Evolutionary conservation across 2,888 invertebrate genomes (phyloP), one percentile per base, ranked within the genome.

Genomic region (Stictocephala bisonia): DNA sequence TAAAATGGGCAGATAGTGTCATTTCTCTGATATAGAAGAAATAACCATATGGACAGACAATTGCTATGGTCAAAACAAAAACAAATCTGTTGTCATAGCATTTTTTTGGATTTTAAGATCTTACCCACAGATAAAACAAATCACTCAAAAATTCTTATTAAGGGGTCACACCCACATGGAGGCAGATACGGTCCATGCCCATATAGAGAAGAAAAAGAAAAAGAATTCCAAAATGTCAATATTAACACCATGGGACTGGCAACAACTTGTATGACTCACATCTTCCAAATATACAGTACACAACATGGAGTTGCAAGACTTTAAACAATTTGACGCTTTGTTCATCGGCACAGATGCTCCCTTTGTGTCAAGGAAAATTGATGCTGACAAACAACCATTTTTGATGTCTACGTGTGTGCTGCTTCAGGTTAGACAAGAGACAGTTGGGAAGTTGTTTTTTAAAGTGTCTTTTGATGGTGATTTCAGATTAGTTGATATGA

Each of bases 1-100:
- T 78, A 9, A 79, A 79, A 76, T 79, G 78, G 68, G 72, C 72
- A 41, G 50, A 53, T 7, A 66, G 20, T 41, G 40, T 69, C 51
- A 48, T 76, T 50, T 66, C 66, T 56, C 56, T 13, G 18, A 48
- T 22, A 26, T 68, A 6, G 68, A 68, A 20, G 68, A 68, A 69
- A 53, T n/a, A 20, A 44, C 48, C 24, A 20, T 69, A 22, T 69
- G 51, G 51, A 44, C 69, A n/a, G 51, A 69, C 51, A 71, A 71
- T 31, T 71, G 71, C 40, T 27, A 48, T 20, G 71, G 56, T 18
- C 40, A 71, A 18, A 71, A 58, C 41, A 48, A 44, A 29, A 71
- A 71, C 6, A 41, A 50, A 35, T 40, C 31, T 7, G 11, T 71
- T 9, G 41, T 71, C n/a, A 41, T 58, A 20, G 22, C 35, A 27